Percentiles rank a stretch among this genome's conserved stretches.
phyloP scores from a whole-genome alignment of 2,113 vertebrate genomes.

The Eleginops maclovinus region DNA sequence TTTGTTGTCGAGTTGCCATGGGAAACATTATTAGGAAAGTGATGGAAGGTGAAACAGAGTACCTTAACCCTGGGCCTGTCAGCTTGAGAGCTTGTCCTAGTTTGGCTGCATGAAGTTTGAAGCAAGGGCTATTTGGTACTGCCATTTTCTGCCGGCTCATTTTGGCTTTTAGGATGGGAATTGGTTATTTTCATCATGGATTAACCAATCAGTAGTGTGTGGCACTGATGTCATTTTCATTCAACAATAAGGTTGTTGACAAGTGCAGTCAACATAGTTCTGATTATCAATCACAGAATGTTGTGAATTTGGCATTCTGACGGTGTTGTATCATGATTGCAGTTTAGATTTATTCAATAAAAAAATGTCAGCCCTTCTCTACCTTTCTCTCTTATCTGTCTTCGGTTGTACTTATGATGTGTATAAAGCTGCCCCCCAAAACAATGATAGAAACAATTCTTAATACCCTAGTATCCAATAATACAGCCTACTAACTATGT shows the following conservation, averaged over 20 bases:
- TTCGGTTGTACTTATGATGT: no score
- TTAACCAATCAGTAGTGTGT: not conserved
- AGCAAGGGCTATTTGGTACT: not conserved
- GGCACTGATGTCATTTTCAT: not conserved
- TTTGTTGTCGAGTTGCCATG: slow-evolving; percentile 19
- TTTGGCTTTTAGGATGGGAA: not conserved
- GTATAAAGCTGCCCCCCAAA: no score
- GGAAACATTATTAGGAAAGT: slow-evolving; percentile 41
- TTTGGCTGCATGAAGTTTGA: not conserved
- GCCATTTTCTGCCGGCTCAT: not conserved
- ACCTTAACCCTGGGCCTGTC: slow-evolving; percentile 5
- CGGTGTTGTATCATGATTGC: not conserved
- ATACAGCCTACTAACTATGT: no score
- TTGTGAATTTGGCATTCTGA: not conserved
- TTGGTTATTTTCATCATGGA: not conserved
- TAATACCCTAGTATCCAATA: no score
- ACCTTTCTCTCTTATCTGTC: no score
- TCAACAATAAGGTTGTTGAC: not conserved
- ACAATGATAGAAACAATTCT: no score
- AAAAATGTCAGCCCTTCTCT: no score
- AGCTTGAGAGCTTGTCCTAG: not conserved
- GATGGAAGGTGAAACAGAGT: slow-evolving; percentile 29
- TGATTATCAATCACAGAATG: not conserved
- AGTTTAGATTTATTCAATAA: no score
- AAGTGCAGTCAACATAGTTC: not conserved